These are phyloP conservation scores for Apoderus coryli DNA, from an alignment of 2,888 invertebrate genomes.

Conservation along the genomic window DNA sequence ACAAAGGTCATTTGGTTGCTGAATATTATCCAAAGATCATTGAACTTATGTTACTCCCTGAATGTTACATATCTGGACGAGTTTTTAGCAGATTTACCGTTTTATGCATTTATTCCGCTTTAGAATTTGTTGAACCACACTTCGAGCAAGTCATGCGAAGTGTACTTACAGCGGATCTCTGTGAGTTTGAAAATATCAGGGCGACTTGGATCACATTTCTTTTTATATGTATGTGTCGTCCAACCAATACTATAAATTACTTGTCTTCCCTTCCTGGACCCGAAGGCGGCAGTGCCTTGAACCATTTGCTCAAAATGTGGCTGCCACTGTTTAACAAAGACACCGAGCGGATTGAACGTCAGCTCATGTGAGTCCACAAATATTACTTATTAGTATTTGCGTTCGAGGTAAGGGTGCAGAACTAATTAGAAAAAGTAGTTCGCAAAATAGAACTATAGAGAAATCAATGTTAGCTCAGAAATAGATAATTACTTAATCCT, in stretches of 20 bases:
- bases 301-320: background rate
- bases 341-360: background rate
- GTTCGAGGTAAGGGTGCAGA: too few species aligned
- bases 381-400: too few species aligned
- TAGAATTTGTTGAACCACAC: background rate
- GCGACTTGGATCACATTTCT: slow-evolving; percentile 1
- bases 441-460: too few species aligned
- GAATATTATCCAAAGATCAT: background rate
- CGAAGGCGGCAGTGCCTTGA: background rate
- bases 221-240: background rate
- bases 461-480: too few species aligned
- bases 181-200: background rate
- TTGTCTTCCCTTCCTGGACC: background rate
- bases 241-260: background rate
- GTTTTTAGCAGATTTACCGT: background rate
- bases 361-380: slow-evolving; percentile 1
- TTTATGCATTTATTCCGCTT: background rate
- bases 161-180: background rate
- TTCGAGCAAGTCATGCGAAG: background rate
- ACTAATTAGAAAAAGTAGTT: too few species aligned
- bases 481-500: too few species aligned
- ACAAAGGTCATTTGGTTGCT: slow-evolving; percentile 1
- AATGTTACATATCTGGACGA: background rate
- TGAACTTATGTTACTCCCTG: background rate
- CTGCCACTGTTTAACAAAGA: background rate